Percentiles rank a stretch among this genome's conserved stretches.
These are phyloP conservation scores for Papilio aristodemus DNA, from an alignment of 1,140 invertebrate genomes.

Conservation along the genomic window DNA sequence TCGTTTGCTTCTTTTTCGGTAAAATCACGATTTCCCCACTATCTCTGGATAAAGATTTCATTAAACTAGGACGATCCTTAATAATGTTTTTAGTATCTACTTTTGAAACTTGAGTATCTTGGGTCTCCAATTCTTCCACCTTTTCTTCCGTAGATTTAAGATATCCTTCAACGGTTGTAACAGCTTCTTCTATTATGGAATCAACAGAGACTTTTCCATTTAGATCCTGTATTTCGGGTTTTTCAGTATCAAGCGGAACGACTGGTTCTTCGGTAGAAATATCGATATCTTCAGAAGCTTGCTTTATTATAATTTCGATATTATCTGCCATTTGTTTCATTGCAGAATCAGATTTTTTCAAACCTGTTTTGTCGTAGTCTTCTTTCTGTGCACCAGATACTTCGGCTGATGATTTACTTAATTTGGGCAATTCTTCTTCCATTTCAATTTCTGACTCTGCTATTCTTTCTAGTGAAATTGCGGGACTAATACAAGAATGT, in stretches of 20 bases:
- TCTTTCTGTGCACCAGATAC: slow-evolving; percentile 36
- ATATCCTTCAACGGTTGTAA: slow-evolving; percentile 68
- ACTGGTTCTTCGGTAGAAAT: slow-evolving; percentile 65
- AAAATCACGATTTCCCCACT: slow-evolving; percentile 73
- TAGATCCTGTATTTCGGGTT: slow-evolving; percentile 50
- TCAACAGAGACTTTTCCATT: slow-evolving; percentile 67
- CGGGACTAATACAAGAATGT: slow-evolving; percentile 75
- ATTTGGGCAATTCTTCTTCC: slow-evolving; percentile 61
- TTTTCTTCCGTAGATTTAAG: slow-evolving; percentile 55
- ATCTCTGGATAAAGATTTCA: slow-evolving; percentile 71
- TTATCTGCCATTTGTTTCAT: slow-evolving; percentile 79
- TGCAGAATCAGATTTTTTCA: slow-evolving; percentile 75
- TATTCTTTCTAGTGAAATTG: slow-evolving; percentile 74
- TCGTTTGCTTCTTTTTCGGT: slow-evolving; percentile 72
- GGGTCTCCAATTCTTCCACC: slow-evolving; percentile 46
- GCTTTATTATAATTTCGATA: slow-evolving; percentile 78
- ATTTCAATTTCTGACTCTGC: slow-evolving; percentile 71
- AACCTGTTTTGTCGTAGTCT: slow-evolving; percentile 44
- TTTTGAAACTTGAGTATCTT: slow-evolving; percentile 43
- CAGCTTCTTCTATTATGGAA: slow-evolving; percentile 73
- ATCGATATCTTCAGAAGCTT: slow-evolving; percentile 74
- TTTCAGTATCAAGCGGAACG: slow-evolving; percentile 46
- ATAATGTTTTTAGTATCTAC: slow-evolving; percentile 55
- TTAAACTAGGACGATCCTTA: slow-evolving; percentile 66
- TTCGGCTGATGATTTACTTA: slow-evolving; percentile 24